These are phyloP conservation scores for Lathamus discolor DNA, from an alignment of 2,113 vertebrate species.

Conservation along the genomic window DNA sequence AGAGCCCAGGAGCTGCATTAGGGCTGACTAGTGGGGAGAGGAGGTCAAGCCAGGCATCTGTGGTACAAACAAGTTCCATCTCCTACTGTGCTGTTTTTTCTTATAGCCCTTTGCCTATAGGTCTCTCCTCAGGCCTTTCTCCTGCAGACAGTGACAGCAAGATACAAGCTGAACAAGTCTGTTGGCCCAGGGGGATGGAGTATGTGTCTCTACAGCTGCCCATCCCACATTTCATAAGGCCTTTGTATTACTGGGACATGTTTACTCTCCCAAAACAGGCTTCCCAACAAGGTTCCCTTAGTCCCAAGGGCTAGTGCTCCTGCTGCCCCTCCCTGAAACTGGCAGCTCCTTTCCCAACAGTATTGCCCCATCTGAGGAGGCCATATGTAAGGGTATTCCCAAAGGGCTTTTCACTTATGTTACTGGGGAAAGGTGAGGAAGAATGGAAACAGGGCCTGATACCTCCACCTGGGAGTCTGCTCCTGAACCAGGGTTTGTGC, in stretches of 20 bases:
- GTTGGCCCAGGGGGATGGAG: not conserved
- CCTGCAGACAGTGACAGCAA: not conserved
- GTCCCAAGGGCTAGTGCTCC: not conserved
- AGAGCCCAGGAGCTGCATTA: not conserved
- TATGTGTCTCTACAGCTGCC: not conserved
- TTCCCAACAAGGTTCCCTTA: not conserved
- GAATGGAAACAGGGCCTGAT: not conserved
- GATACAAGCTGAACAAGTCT: not conserved
- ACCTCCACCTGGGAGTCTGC: not conserved
- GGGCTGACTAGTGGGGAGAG: constrained; percentile 17
- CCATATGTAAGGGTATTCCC: not conserved
- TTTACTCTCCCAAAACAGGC: not conserved
- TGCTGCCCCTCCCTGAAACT: constrained; percentile 11
- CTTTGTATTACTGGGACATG: not conserved
- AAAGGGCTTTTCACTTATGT: not conserved
- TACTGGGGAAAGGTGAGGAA: not conserved
- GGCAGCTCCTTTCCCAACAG: not conserved
- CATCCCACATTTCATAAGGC: constrained; percentile 38
- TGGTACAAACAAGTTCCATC: constrained; percentile 34
- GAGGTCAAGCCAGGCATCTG: not conserved
- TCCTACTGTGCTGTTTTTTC: not conserved
- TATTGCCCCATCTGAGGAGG: constrained; percentile 7
- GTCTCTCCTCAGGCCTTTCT: not conserved
- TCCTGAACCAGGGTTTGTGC: not conserved
- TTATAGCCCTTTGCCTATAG: not conserved